Base-by-base conservation (phyloP, 2,113 vertebrate species). In the Brachirus orientalis region DNA sequence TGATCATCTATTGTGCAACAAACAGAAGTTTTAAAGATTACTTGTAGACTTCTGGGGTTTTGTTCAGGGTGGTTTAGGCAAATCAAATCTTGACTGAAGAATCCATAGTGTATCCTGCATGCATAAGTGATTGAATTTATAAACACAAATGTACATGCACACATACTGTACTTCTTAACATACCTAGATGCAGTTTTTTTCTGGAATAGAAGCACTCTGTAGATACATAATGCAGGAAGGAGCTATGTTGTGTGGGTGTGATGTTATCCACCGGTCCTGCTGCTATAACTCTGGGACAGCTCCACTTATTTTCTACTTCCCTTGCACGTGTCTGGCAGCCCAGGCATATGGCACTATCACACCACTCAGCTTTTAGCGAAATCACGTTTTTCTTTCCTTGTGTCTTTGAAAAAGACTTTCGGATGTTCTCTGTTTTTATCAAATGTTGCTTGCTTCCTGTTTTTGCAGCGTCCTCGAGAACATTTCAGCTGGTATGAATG, bases 371-470 rank as follows among this genome's bases (percentile, higher is more conserved):
- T 80, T 69, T 83, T 70, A 77, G 66, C 63, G 47, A 41, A 78
- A 86, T 82, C 80, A 47, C 7, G 65, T 70, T 40, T 44, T 48
- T 37, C 35, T 16, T 17, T 53, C n/a, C 7, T 16, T 22, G 4
- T 16, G 3, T 48, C 37, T 47, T 47, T 47, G 16, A 50, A 75
- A 65, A 54, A 1, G 14, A 16, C 48, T 44, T 20, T 61, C 14
- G 12, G 64, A 74, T 70, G 66, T 74, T 76, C 67, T 58, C 22
- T 51, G 57, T 41, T 35, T 75, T 74, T 63, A 71, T 76, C 68
- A 73, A 56, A 71, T 58, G 38, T 22, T 45, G 36, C 47, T 76
- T 41, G 57, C 44, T 80, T 88, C 88, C 86, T 90, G 85, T 90
- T 90, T 80, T 86, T 51, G 28, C 44, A 22, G 1, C 12, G 44